These are phyloP conservation scores for Parauchenoglanis punctatus DNA, from an alignment of 2,797 vertebrate genomes.

Conservation along the genomic window DNA sequence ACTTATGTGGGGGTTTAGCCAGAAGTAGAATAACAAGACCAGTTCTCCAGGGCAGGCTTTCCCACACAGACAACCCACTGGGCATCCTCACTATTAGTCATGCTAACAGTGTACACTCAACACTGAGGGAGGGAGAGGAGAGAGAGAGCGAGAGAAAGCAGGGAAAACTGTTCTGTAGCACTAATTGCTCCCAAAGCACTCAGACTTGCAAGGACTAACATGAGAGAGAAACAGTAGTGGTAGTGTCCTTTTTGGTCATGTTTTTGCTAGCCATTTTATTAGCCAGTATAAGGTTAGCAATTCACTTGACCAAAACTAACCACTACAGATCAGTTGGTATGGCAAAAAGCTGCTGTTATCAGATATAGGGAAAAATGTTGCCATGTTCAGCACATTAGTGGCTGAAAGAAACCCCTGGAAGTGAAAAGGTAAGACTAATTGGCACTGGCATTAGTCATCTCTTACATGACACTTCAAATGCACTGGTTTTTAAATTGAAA, in stretches of 20 bases:
- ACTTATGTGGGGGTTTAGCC: conserved; percentile 26
- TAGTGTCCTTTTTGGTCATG: neutral
- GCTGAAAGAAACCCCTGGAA: neutral
- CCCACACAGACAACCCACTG: conserved; percentile 41
- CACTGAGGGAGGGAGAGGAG: neutral
- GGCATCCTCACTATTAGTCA: conserved; percentile 53
- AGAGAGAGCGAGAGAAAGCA: conserved; percentile 16
- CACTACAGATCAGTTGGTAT: neutral
- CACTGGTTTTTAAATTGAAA: neutral
- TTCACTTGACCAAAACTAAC: neutral
- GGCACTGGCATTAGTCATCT: neutral
- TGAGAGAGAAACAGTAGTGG: neutral
- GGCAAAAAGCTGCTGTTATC: neutral
- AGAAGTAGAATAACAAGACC: conserved; percentile 52
- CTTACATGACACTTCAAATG: neutral
- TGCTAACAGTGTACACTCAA: conserved; percentile 45
- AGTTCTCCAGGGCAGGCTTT: conserved; percentile 49
- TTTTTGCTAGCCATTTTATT: neutral
- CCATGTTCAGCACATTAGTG: neutral
- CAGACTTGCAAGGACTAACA: conserved; percentile 1
- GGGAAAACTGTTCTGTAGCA: conserved; percentile 16
- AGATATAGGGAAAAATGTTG: neutral
- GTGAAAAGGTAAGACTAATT: neutral
- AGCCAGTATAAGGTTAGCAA: neutral
- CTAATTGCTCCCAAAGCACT: conserved; percentile 57